Evolutionary conservation across 2,888 invertebrate species (phyloP), one percentile per base, ranked within the genome.

Genomic region (Andricus curvator): DNA sequence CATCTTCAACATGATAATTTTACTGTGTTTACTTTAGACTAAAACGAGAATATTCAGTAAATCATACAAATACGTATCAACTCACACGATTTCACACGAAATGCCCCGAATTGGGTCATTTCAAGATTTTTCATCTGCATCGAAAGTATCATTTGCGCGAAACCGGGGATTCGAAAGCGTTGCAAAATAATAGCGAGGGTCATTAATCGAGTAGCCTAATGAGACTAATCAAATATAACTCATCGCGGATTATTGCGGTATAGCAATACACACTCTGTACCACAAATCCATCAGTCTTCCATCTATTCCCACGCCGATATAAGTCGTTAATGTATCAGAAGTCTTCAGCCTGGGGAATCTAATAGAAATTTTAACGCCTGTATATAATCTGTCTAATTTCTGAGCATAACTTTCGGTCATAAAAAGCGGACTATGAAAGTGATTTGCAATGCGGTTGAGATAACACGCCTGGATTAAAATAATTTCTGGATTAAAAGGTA

Each of bases 361-460:
- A 81, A 80, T 80, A 81, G 81, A 25, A 77, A 80, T 80, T 80
- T 78, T 78, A 37, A 74, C 80, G 65, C 76, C 33, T 62, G 62
- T 25, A 62, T 41, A 64, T 41, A 37, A 79, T 60, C 41, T 70
- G 8, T 66, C 79, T 62, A 77, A 83, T 83, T 83, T 83, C 77
- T 79, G 80, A 90, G 89, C 88, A 86, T 84, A 85, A 88, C 87
- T 86, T 85, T 86, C 86, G 85, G 86, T 83, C 89, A 84, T 90
- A 90, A 90, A 89, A 90, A 89, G 88, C 84, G 78, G 85, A 85
- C 86, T 89, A 89, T 88, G 88, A 88, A 88, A 89, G 88, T 89
- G 89, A 89, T 88, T 89, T 88, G 87, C 86, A 85, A 84, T 81
- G 83, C 81, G 82, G 80, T 68, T 79, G 78, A 86, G 80, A 84